Evolutionary conservation across 1,140 invertebrate genomes (phyloP).

Genomic region (Caenorhabditis brenneri): DNA sequence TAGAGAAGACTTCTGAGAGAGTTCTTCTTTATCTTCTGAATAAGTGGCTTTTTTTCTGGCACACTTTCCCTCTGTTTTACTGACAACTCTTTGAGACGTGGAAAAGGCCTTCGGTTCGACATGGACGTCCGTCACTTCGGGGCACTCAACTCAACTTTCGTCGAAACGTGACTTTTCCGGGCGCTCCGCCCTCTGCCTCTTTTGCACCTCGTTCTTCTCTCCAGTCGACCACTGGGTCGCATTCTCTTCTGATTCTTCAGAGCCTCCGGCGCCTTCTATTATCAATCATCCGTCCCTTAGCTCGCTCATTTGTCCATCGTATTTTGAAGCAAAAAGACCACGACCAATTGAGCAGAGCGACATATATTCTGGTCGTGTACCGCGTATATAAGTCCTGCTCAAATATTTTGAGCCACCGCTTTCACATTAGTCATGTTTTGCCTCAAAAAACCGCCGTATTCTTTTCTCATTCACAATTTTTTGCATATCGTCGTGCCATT

Average conservation of each 20-base stretch:
- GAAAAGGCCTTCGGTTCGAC: neutral
- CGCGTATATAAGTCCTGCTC: neutral
- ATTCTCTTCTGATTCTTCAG: slow-evolving; percentile 3
- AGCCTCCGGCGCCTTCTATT: neutral
- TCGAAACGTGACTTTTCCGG: slow-evolving; percentile 41
- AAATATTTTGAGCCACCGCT: neutral
- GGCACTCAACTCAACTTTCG: slow-evolving; percentile 41
- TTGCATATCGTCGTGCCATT: slow-evolving; percentile 23
- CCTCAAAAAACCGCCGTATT: neutral
- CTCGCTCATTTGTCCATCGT: slow-evolving; percentile 9
- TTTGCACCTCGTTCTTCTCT: slow-evolving; percentile 1
- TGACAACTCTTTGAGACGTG: neutral
- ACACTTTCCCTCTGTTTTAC: neutral
- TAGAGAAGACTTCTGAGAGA: neutral
- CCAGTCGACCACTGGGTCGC: neutral
- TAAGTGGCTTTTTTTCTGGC: neutral
- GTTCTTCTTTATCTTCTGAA: neutral
- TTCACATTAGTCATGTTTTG: slow-evolving; percentile 36
- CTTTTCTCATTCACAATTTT: neutral
- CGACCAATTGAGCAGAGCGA: neutral
- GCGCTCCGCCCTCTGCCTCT: slow-evolving; percentile 20
- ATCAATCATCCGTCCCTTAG: slow-evolving; percentile 4
- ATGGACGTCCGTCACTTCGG: slow-evolving; percentile 38
- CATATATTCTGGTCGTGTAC: neutral
- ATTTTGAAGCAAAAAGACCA: neutral